phyloP scores from a whole-genome alignment of 2,888 invertebrate species.

The Tenthredo distinguenda region DNA sequence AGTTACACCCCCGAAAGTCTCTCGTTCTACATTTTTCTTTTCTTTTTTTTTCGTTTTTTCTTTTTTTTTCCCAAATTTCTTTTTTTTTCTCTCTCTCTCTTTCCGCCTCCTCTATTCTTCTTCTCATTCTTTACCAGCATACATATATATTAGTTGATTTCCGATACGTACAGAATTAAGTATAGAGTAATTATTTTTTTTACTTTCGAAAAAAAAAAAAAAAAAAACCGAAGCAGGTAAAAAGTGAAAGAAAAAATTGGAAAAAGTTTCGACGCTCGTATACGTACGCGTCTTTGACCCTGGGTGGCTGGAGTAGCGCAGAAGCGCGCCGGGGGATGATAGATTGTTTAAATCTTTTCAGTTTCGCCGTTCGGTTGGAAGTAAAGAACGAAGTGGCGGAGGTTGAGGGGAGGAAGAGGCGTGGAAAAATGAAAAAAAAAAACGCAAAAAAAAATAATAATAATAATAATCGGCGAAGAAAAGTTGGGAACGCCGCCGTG shows the following conservation, averaged over 20 bases:
- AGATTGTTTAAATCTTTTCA: slow-evolving; percentile 76
- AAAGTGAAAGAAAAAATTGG: slow-evolving; percentile 47
- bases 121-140: neutral
- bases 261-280: slow-evolving; percentile 34
- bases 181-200: no score
- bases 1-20: neutral
- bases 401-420: neutral
- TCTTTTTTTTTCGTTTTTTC: neutral
- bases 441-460: neutral
- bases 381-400: slow-evolving; percentile 57
- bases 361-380: slow-evolving; percentile 72
- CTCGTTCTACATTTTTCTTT: neutral
- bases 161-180: no score
- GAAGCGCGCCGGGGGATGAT: slow-evolving; percentile 71
- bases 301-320: slow-evolving; percentile 69
- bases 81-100: neutral
- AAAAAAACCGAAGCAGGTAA: slow-evolving; percentile 1
- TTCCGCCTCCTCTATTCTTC: neutral
- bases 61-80: neutral
- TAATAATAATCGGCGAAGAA: neutral
- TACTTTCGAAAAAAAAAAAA: neutral
- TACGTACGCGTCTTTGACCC: slow-evolving; percentile 34
- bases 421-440: neutral
- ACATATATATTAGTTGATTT: no score
- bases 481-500: slow-evolving; percentile 8